These are phyloP conservation scores for Horisme vitalbata DNA, from an alignment of 2,888 invertebrate species.

Conservation along the genomic window DNA sequence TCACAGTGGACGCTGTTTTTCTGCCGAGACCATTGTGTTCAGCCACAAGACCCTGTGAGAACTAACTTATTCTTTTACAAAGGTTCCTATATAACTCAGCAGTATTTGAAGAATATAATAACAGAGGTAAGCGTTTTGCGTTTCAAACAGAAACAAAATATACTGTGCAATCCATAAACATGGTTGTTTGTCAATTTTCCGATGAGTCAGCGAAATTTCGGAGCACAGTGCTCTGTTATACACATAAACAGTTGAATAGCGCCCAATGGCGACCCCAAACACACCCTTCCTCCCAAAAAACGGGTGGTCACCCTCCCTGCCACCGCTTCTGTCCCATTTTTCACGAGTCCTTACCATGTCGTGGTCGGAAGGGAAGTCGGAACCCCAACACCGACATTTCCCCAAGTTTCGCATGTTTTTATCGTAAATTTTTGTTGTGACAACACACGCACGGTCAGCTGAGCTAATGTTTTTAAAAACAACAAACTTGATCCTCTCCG, in stretches of 20 bases:
- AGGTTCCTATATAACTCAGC: too few relatives aligned
- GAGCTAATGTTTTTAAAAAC: slow-evolving; percentile 41
- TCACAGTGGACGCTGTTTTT: too few relatives aligned
- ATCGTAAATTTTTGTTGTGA: slow-evolving; percentile 59
- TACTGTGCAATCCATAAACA: slow-evolving; percentile 44
- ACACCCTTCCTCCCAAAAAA: slow-evolving; percentile 22
- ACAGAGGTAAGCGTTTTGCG: not conserved
- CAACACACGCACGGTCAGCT: slow-evolving; percentile 65
- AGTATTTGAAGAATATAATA: too few relatives aligned
- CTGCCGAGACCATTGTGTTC: too few relatives aligned
- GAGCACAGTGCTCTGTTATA: slow-evolving; percentile 62
- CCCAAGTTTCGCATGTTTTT: slow-evolving; percentile 59
- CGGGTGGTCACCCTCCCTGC: slow-evolving; percentile 34
- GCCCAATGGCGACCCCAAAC: slow-evolving; percentile 39
- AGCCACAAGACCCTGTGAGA: too few relatives aligned
- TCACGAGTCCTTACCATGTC: slow-evolving; percentile 60
- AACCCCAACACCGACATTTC: slow-evolving; percentile 39
- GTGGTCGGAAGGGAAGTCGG: slow-evolving; percentile 41
- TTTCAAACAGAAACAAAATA: not conserved
- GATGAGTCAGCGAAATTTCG: slow-evolving; percentile 69
- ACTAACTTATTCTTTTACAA: too few relatives aligned
- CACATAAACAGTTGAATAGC: slow-evolving; percentile 69
- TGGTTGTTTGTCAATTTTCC: slow-evolving; percentile 70
- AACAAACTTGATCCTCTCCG: slow-evolving; percentile 23
- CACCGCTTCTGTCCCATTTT: slow-evolving; percentile 60